Percentiles rank a stretch among this genome's conserved stretches.
phyloP scores from a whole-genome alignment of 2,888 invertebrate species.

The Lagria hirta region DNA sequence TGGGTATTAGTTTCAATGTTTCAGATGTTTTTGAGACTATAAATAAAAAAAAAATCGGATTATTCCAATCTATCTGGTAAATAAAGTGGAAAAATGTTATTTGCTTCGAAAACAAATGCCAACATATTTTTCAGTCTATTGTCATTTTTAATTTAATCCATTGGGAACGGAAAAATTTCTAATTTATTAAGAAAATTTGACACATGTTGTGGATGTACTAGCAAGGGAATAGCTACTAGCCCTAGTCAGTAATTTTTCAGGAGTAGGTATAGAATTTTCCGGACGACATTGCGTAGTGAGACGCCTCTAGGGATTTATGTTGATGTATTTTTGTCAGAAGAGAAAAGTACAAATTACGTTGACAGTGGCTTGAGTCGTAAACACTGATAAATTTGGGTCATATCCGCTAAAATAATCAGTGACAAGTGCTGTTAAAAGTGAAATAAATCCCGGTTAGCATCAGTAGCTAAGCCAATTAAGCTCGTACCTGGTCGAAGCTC shows the following conservation, averaged over 20 bases:
- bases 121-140: not conserved
- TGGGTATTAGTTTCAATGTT: no score
- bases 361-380: constrained; percentile 34
- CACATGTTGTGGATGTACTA: constrained; percentile 4
- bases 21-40: no score
- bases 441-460: constrained; percentile 48
- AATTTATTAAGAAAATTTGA: constrained; percentile 16
- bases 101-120: constrained; percentile 2
- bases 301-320: constrained; percentile 22
- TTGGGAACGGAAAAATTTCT: constrained; percentile 11
- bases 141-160: constrained; percentile 13
- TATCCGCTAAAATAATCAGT: constrained; percentile 46
- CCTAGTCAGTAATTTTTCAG: constrained; percentile 8
- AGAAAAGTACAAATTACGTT: constrained; percentile 31
- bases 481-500: constrained; percentile 42
- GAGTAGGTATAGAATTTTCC: constrained; percentile 11
- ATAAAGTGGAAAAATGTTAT: no score
- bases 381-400: constrained; percentile 42
- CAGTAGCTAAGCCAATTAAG: constrained; percentile 49
- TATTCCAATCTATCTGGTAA: no score
- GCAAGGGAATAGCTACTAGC: no score
- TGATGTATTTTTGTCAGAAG: constrained; percentile 26
- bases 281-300: constrained; percentile 25
- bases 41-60: no score
- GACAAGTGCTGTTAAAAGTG: constrained; percentile 47